Base-by-base conservation (phyloP, 1,140 invertebrate species). In the Chelonus insularis region DNA sequence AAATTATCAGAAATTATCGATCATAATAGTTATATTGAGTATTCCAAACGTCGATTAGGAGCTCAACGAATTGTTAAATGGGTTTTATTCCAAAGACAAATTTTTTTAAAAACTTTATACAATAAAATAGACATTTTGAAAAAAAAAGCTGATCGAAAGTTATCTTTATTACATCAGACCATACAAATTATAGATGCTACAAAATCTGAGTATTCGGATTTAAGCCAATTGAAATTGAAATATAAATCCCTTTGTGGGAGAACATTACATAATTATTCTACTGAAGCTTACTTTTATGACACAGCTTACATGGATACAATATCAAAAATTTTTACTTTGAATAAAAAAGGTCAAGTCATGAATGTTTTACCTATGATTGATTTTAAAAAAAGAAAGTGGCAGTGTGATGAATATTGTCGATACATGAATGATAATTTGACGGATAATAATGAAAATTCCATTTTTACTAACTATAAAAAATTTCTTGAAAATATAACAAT, bases 1-100 rank as follows among this genome's bases (percentile, higher is more conserved):
- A 39, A 12, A 54, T 4, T 54, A n/a, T 14, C 8, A 21, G 9
- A 54, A 6, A n/a, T 9, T 4, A 20, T 54, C 34, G 4, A 34
- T 0, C n/a, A n/a, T n/a, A 54, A 29, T 6, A 34, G 9, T 23
- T 16, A 18, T 8, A 6, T 39, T 29, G 7, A 3, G 3, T 4
- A 29, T 5, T 16, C 25, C 4, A 21, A 56, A 56, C 20, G n/a
- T 12, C 12, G 54, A 43, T 23, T 56, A 11, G 54, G 41, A 56
- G 54, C 54, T 21, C 36, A 56, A 56, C 16, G 18, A 23, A 43
- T 56, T 41, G 6, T 56, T 0, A 56, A 57, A 43, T 57, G 55
- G 55, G 23, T 5, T 23, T n/a, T 57, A 3, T 18, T 8, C 11
- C 37, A 45, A 16, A 57, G 55, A 29, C 11, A 43, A n/a, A 43